Evolutionary conservation across 2,113 vertebrate species (phyloP), one percentile per base, ranked within the genome.

Genomic region (Anolis sagrei): DNA sequence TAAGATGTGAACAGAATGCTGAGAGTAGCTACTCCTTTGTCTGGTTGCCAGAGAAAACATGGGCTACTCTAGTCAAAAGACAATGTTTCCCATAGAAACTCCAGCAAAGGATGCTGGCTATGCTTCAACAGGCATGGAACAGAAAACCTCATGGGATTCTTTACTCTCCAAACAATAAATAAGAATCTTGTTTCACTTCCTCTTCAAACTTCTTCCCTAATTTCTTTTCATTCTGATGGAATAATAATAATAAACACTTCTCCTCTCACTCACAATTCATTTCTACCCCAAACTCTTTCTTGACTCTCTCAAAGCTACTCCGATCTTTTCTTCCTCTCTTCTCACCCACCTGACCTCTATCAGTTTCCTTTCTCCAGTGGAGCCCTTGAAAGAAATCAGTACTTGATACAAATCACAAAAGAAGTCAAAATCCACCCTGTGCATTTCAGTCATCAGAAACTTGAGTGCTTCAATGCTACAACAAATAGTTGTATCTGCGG

Each of bases 161-260:
- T 69, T 66, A 70, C 34, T 51, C 10, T 76, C 85, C 13, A 77
- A 16, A 69, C 75, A 81, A 21, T 80, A 72, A 89, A 79, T 62
- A 58, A 88, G 82, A 36, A 19, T 79, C 34, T 61, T 6, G 48
- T 19, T 58, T 91, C 76, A 18, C 74, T 44, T 62, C 4, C 70
- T 81, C 87, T 14, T 82, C 44, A 61, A 49, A 69, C 48, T 44
- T 36, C 36, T 70, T 79, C 48, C 48, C 61, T 68, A 8, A 75
- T 83, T 83, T 48, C 34, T 64, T 89, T 74, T 78, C 32, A 69
- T 27, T 61, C 70, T n/a, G 66, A 54, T 19, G 13, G 70, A 64
- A 29, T 58, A 58, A 18, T 58, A 16, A 58, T 16, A 18, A 58
- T 58, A 58, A 58, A 6, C 19, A 3, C 14, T 14, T 27, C 39